Evolutionary conservation across 2,113 vertebrate genomes (phyloP), one percentile per base, ranked within the genome.

Genomic region (Sapayoa aenigma): DNA sequence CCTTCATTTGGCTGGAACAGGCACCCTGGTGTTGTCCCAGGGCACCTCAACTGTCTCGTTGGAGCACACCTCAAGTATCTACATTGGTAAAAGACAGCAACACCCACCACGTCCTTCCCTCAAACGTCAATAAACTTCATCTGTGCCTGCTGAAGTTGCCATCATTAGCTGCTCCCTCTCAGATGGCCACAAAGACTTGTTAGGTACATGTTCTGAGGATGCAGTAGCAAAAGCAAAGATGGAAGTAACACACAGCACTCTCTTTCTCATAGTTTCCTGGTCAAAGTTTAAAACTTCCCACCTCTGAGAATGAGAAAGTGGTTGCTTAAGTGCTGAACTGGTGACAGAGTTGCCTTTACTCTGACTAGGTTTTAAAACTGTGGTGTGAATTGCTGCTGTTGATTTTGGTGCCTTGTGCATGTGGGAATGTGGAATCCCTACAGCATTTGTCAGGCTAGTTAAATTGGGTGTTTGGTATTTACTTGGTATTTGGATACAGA

Each of bases 221-320:
- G 77, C 35, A 73, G 52, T 84, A 90, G 62, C 60, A 81, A 52
- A 78, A 90, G 53, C 75, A 82, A 86, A 93, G 90, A 8, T 2
- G 4, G 72, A 96, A 95, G 71, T 90, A 83, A 91, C 80, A 46
- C 60, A 31, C 41, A 55, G 58, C 49, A 35, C 37, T 75, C 21
- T n/a, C 17, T 28, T 89, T 86, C 56, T 90, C 83, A 58, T 66
- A 47, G 81, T 81, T 93, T 91, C 86, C 69, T 46, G 47, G 20
- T 84, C 76, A 73, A 77, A 76, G 56, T 53, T 95, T 76, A 53
- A 58, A 85, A 78, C 81, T 81, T 88, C 47, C 80, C 52, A 46
- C 37, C n/a, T 86, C 47, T 68, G 65, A 74, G 73, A 88, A 74
- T 0, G 2, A 80, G 50, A 79, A 92, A 27, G 47, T 21, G 35